Evolutionary conservation across 92 coral and sea anemone species (phyloP), one percentile per base, ranked within the genome.

Genomic region (Palythoa caribaeorum): DNA sequence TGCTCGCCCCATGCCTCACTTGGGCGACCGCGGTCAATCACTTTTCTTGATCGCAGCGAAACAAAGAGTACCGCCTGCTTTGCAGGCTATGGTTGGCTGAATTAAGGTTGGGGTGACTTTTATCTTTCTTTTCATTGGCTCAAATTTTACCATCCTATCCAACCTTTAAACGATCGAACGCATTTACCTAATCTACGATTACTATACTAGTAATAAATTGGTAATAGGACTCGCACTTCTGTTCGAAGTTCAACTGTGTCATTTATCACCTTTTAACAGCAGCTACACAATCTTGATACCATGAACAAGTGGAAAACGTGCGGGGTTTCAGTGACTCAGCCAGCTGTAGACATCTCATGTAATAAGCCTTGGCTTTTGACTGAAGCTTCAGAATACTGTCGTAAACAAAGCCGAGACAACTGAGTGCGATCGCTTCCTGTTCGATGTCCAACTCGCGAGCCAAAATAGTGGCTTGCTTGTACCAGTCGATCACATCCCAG

Each of bases 401-500:
- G 70, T 96, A 96, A 40, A 96, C 95, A 36, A 28, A 83, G n/a
- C 98, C 98, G 7, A 96, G 93, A 19, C 90, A 84, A 53, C 98
- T 90, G 38, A 90, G 93, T 5, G 96, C 96, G 59, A 94, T 93
- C 70, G 99, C 99, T 86, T 96, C 99, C 48, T 91, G 96, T 57
- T 96, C 96, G 20, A 96, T 85, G 21, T 96, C 98, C 28, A 93
- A 65, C 77, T 96, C 98, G 10, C 98, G 80, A 38, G 98, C 95
- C 19, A 96, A 87, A 14, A 96, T 89, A 17, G 92, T 90, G 11
- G 98, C 93, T 59, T 91, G 92, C 78, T 94, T 96, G 90, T 92
- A 96, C 97, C 98, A 94, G 80, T 96, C 98, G 15, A 96, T 91
- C 51, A 92, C 98, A 52, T 94, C 98, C 91, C 95, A 96, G n/a